A percentile compares a stretch with the other conserved stretches of the same genome.
Conservation (phyloP, 2,888 invertebrate species). For the Leucozona laternaria region DNA sequence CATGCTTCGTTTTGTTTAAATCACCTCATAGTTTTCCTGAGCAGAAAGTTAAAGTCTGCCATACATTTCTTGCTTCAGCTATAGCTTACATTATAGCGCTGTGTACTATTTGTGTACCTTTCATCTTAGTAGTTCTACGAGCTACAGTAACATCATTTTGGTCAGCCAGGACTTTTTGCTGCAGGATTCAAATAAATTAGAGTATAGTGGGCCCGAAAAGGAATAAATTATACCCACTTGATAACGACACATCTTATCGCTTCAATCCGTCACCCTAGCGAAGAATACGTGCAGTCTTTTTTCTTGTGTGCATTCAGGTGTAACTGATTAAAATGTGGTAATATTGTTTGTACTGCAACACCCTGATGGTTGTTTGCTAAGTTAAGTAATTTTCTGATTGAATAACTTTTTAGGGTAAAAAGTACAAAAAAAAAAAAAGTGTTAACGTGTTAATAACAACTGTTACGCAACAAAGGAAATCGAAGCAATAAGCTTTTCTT, state of each 20-base stretch:
- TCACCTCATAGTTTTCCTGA: too few species aligned
- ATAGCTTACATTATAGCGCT: too few species aligned
- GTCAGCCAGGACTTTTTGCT: too few species aligned
- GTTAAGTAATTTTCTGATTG: conserved; percentile 69
- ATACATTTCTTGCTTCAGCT: too few species aligned
- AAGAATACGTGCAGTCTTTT: conserved; percentile 39
- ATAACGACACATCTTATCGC: background rate
- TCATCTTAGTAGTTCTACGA: too few species aligned
- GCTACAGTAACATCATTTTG: too few species aligned
- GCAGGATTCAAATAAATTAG: background rate
- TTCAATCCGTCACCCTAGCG: background rate
- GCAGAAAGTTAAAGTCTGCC: too few species aligned
- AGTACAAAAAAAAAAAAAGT: conserved; percentile 8
- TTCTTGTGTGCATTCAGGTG: conserved; percentile 61
- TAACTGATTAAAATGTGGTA: conserved; percentile 67
- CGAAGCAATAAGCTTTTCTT: background rate
- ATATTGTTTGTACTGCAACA: conserved; percentile 23
- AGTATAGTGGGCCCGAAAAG: background rate
- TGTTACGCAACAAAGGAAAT: background rate
- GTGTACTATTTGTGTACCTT: too few species aligned
- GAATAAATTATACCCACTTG: background rate
- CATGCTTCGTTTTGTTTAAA: too few species aligned
- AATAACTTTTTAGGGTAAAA: conserved; percentile 50
- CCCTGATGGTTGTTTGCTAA: conserved; percentile 33
- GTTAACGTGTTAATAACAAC: conserved; percentile 1